Evolutionary conservation across 2,888 invertebrate species (phyloP), one percentile per base, ranked within the genome.

Genomic region (Dasypolia templi): DNA sequence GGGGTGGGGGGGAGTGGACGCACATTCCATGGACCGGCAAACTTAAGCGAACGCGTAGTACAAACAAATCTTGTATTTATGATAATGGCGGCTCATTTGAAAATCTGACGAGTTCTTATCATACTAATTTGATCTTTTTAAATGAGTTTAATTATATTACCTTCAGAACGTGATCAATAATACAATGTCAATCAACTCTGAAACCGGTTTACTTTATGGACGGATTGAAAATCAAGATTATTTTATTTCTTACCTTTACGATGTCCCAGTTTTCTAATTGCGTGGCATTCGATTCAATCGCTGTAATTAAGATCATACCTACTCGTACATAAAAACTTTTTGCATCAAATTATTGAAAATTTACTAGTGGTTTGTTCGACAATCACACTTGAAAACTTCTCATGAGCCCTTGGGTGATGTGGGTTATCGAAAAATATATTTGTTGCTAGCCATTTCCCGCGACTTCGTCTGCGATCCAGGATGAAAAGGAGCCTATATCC

Each of bases 131-230:
- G 63, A 79, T 77, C 63, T 61, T 42, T 44, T 44, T 53, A 61
- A 72, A 53, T 77, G 42, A 59, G 42, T 63, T 63, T 64, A 72
- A 59, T 64, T 79, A 63, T 17, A 77, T 79, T 72, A 72, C 32
- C 53, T 64, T 77, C 46, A 59, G 46, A 59, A 72, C 9, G 26
- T 7, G 73, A 32, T 63, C 58, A 79, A 59, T 72, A 79, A 59
- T 72, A 77, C 26, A 73, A 79, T 73, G 73, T 79, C 58, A 79
- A 3, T 79, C 26, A 53, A 59, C 58, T 72, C 12, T 17, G 7
- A 39, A 29, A 64, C 79, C 2, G 51, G 77, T 79, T 77, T 1
- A 1, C 29, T 68, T 55, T 42, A 51, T 19, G 17, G 22, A 46
- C n/a, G 53, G 58, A 72, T 79, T 58, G 9, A 46, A 63, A 61